Evolutionary conservation across 2,113 vertebrate genomes (phyloP).

Genomic region (Gadus macrocephalus): DNA sequence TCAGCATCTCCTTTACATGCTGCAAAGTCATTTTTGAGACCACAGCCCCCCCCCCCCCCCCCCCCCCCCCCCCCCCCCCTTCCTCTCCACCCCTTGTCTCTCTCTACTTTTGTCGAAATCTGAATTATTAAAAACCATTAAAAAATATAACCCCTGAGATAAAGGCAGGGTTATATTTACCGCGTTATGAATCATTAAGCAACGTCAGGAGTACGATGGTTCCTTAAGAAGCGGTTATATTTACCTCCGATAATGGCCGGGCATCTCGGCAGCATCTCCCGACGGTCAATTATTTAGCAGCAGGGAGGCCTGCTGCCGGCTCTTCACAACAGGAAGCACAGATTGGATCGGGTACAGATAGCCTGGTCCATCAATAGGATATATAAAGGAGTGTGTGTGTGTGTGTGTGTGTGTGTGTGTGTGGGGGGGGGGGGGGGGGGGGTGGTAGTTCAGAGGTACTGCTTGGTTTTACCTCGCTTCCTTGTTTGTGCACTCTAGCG

Average conservation of each 20-base stretch:
- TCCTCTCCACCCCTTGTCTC: conserved; percentile 22
- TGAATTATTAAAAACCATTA: conserved; percentile 70
- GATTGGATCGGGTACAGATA: conserved; percentile 22
- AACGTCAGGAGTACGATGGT: conserved; percentile 62
- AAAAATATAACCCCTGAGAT: conserved; percentile 55
- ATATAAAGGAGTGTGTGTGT: too few species aligned
- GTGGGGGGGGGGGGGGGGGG: conserved; percentile 18
- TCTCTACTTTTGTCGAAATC: conserved; percentile 46
- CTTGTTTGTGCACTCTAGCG: conserved; percentile 32
- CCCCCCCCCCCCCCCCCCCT: too few species aligned
- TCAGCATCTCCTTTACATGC: neutral
- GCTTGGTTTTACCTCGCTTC: conserved; percentile 14
- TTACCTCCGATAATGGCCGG: conserved; percentile 69
- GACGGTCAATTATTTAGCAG: conserved; percentile 70
- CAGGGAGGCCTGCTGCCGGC: conserved; percentile 32
- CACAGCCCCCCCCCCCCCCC: too few species aligned
- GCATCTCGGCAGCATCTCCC: conserved; percentile 55
- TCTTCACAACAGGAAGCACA: conserved; percentile 36
- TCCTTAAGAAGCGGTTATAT: conserved; percentile 71
- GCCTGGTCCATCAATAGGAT: too few species aligned
- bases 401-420: too few species aligned
- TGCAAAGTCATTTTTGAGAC: conserved; percentile 18
- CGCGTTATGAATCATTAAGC: conserved; percentile 70
- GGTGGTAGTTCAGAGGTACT: conserved; percentile 26
- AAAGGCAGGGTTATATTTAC: conserved; percentile 69